Percentiles rank a stretch among this genome's conserved stretches.
Evolutionary conservation across 2,797 vertebrate species (phyloP).

Genomic region (Anas bahamensis): DNA sequence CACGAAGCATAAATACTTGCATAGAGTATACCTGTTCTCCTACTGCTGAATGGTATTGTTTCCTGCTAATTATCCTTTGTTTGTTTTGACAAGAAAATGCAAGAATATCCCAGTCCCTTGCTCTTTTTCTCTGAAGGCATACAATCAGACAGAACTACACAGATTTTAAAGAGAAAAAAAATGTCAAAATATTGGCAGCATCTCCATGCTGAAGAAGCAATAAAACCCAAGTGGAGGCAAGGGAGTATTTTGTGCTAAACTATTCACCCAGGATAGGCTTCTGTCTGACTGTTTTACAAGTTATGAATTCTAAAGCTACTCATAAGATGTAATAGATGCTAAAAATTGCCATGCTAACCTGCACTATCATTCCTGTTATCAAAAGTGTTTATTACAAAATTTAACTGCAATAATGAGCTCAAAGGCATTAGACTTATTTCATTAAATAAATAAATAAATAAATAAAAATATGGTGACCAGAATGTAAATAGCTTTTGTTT

Average conservation of each 20-base stretch:
- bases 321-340: not conserved
- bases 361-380: not conserved
- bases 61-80: not conserved
- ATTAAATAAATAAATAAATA: not conserved
- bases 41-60: not conserved
- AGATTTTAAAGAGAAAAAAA: not conserved
- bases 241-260: constrained; percentile 44
- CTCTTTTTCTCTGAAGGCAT: constrained; percentile 32
- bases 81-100: constrained; percentile 1
- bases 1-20: not conserved
- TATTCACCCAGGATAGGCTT: constrained; percentile 22
- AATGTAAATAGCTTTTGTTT: constrained; percentile 15
- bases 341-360: constrained; percentile 19
- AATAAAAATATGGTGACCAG: not conserved
- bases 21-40: not conserved
- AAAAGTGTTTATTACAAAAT: constrained; percentile 1
- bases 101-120: constrained; percentile 15
- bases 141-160: not conserved
- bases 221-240: constrained; percentile 49
- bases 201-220: constrained; percentile 16
- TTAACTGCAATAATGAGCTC: constrained; percentile 1
- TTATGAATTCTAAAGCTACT: constrained; percentile 26
- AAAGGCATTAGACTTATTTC: not conserved
- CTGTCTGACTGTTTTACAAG: constrained; percentile 33
- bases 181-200: constrained; percentile 52